Evolutionary conservation across 2,113 vertebrate genomes (phyloP), one percentile per base, ranked within the genome.

Genomic region (Cnemophilus loriae): DNA sequence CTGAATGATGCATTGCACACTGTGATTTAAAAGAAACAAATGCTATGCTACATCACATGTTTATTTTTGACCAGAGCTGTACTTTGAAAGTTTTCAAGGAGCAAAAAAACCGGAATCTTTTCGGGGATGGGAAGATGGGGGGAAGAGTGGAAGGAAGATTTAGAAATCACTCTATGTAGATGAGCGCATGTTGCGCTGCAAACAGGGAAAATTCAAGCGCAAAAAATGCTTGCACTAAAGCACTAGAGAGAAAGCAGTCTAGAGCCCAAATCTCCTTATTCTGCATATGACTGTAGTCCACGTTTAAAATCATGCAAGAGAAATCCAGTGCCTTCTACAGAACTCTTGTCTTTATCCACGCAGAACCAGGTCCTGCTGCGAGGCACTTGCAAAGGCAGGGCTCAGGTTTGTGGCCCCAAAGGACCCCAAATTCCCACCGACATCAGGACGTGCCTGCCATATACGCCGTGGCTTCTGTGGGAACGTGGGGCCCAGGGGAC

Each of bases 281-380:
- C 93, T 97, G 96, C 97, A 80, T 67, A 47, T 75, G 94, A 96
- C 96, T 97, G 95, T 96, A 96, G 82, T 96, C 88, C 89, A 94
- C 14, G 32, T 91, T 68, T 87, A 95, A 96, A 97, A 96, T 88
- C 96, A 97, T 88, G 95, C 96, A 97, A 97, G 96, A 97, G 97
- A 97, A 97, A 96, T 96, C 95, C 97, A 98, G 98, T 98, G 98
- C 98, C 98, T 98, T 98, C 97, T 98, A 97, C 96, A 98, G 96
- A 98, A 97, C 96, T 97, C 97, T 96, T 61, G 96, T 98, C 97
- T 97, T 97, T 97, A 95, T 90, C 96, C 97, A 89, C 79, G 39
- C 96, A 97, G 97, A 97, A 97, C 93, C 41, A 97, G 91, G 97
- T 97, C 97, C 95, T 74, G 16, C 97, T 56, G 1, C 16, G n/a